Conservation (phyloP, 2,113 vertebrate species). For the Amblyornis subalaris region DNA sequence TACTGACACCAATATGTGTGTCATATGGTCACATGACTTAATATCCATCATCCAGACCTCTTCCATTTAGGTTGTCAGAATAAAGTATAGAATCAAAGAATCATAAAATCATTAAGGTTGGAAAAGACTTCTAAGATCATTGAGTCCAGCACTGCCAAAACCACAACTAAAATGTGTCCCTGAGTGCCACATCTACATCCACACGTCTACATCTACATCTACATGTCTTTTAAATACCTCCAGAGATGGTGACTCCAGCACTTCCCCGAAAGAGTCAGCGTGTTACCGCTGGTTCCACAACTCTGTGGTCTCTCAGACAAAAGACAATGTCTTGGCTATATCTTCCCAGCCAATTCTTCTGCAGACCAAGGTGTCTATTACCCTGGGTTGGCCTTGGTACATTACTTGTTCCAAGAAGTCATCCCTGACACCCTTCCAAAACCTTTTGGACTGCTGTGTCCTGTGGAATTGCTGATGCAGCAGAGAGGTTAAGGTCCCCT, state of each 20-base stretch:
- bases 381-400: neutral
- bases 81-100: neutral
- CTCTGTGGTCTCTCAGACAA: neutral
- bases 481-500: neutral
- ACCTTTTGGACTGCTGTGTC: neutral
- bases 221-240: neutral
- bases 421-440: neutral
- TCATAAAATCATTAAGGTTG: neutral
- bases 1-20: neutral
- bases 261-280: neutral
- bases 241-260: neutral
- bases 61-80: neutral
- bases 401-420: neutral
- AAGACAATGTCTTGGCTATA: neutral
- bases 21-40: neutral
- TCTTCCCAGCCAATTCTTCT: neutral
- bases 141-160: neutral
- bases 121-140: neutral
- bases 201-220: too few relatives aligned
- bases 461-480: neutral
- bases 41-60: neutral
- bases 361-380: neutral
- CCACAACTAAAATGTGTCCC: rapidly evolving
- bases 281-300: neutral
- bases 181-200: too few relatives aligned